A percentile compares a stretch with the other conserved stretches of the same genome.
Evolutionary conservation across 2,888 invertebrate species (phyloP).

Genomic region (Listrodromus nycthemerus): DNA sequence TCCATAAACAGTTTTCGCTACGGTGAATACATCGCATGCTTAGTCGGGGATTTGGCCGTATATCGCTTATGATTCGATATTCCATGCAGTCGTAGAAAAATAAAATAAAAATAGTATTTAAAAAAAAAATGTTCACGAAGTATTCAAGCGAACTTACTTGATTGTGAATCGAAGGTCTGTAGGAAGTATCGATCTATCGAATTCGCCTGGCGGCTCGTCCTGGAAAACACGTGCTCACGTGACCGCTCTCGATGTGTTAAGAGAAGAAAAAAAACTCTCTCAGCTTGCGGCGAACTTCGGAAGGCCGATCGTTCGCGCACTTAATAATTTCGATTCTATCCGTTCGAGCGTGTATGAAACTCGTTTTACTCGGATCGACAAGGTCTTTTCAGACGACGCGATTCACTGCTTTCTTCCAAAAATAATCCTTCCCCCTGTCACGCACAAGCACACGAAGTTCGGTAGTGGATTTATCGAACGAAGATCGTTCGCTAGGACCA

Average conservation of each 20-base stretch:
- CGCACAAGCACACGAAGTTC: conserved; percentile 3
- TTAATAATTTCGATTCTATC: conserved; percentile 32
- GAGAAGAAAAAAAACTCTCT: conserved; percentile 6
- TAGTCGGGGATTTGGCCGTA: not conserved
- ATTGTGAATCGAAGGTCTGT: not conserved
- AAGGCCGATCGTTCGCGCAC: conserved; percentile 39
- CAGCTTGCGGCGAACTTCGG: conserved; percentile 22
- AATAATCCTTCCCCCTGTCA: conserved; percentile 15
- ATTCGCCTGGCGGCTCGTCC: not conserved
- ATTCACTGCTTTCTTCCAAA: not conserved
- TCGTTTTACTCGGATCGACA: not conserved
- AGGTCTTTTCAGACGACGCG: not conserved
- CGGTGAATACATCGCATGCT: not conserved
- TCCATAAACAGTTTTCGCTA: not conserved
- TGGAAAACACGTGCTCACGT: conserved; percentile 56
- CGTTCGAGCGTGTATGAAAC: not conserved
- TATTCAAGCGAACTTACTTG: not conserved
- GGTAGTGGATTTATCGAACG: not conserved
- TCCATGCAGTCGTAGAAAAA: not conserved
- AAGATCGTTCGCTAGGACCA: not conserved
- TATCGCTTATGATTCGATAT: too few species aligned
- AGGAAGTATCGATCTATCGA: not conserved
- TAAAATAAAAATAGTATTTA: not conserved
- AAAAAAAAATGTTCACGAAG: not conserved
- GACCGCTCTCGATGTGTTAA: conserved; percentile 34